Conservation (phyloP, 1,140 invertebrate genomes). For the Zeugodacus cucurbitae region DNA sequence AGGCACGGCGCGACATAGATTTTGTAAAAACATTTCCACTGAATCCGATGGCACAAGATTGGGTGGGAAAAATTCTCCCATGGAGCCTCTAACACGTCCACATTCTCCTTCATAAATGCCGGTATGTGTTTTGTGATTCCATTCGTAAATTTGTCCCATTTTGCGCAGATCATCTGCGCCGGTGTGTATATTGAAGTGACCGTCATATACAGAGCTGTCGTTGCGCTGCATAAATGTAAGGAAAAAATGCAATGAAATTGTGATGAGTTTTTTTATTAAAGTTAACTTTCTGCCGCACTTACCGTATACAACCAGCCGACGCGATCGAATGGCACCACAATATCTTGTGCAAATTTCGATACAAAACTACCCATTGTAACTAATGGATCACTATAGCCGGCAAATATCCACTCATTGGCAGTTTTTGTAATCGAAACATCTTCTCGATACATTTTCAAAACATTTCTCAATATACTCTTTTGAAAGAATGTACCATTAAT, state of each 20-base stretch:
- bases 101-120: conserved; percentile 72
- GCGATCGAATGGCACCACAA: conserved; percentile 72
- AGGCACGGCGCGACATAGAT: conserved; percentile 74
- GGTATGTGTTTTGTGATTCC: conserved; percentile 75
- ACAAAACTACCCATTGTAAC: conserved; percentile 73
- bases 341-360: conserved; percentile 52
- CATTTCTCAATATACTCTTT: conserved; percentile 67
- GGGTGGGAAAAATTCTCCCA: conserved; percentile 82
- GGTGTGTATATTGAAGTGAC: conserved; percentile 79
- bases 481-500: conserved; percentile 64
- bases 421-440: conserved; percentile 72
- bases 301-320: conserved; percentile 85
- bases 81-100: conserved; percentile 73
- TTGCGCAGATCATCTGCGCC: conserved; percentile 71
- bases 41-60: conserved; percentile 70
- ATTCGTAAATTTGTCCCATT: conserved; percentile 74
- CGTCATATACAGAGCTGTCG: conserved; percentile 75
- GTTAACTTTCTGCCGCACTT: conserved; percentile 50
- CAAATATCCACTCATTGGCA: conserved; percentile 78
- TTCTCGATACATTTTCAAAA: conserved; percentile 66
- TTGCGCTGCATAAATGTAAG: conserved; percentile 75
- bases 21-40: conserved; percentile 75
- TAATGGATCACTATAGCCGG: conserved; percentile 77
- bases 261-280: neutral
- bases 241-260: neutral